Evolutionary conservation across 1,140 invertebrate genomes (phyloP).

Genomic region (Drosophila simulans): DNA sequence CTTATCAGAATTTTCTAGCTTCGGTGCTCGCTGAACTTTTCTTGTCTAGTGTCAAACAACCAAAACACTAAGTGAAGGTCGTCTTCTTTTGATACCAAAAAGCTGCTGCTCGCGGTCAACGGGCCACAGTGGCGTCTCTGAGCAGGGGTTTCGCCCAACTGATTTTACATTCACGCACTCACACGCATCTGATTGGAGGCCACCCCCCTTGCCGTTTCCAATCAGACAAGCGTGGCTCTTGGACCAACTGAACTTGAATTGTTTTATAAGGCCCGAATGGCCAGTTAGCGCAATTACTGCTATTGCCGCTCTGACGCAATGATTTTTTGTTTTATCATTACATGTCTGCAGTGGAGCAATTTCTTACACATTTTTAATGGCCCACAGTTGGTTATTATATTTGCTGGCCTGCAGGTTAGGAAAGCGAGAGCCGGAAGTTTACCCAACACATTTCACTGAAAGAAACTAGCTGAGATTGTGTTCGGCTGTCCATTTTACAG

Average conservation of each 20-base stretch:
- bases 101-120: slow-evolving; percentile 49
- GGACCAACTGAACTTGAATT: slow-evolving; percentile 72
- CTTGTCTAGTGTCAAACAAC: slow-evolving; percentile 24
- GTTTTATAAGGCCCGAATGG: slow-evolving; percentile 31
- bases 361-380: slow-evolving; percentile 37
- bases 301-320: slow-evolving; percentile 62
- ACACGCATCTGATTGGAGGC: slow-evolving; percentile 15
- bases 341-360: slow-evolving; percentile 22
- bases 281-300: slow-evolving; percentile 38
- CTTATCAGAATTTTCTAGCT: slow-evolving; percentile 56
- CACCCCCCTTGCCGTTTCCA: slow-evolving; percentile 10
- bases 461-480: slow-evolving; percentile 6
- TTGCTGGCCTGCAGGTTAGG: slow-evolving; percentile 25
- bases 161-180: slow-evolving; percentile 5
- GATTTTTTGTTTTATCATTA: slow-evolving; percentile 47
- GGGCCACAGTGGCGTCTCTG: slow-evolving; percentile 21
- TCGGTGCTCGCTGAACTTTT: slow-evolving; percentile 5
- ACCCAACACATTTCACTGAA: slow-evolving; percentile 15
- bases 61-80: slow-evolving; percentile 54
- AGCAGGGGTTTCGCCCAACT: slow-evolving; percentile 2
- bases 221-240: slow-evolving; percentile 15
- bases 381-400: slow-evolving; percentile 17
- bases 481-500: background rate
- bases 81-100: slow-evolving; percentile 59
- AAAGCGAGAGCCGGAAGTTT: slow-evolving; percentile 37